Evolutionary conservation across 1,140 invertebrate species (phyloP), one percentile per base, ranked within the genome.

Genomic region (Diorhabda sublineata): DNA sequence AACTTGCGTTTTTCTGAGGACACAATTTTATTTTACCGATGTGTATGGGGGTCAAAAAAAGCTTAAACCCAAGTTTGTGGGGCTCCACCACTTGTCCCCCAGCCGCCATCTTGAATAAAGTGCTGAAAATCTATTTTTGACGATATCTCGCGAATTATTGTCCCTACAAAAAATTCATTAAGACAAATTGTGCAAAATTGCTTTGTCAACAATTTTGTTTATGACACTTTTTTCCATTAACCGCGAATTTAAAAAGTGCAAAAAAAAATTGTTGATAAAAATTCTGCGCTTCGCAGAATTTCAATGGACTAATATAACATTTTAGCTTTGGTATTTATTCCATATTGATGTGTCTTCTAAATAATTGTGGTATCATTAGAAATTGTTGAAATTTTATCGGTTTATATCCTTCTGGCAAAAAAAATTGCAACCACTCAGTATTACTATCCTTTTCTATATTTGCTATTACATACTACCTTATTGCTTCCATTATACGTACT

Each of bases 401-500:
- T 26, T 26, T 26, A 26, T 26, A 26, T 26, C 26, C 0, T 26
- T 26, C 26, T 26, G 26, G 26, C 26, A 26, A 26, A 26, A 26
- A 26, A 26, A 26, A 26, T 26, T 26, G 26, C 26, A 26, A 26
- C 26, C 0, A 26, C 26, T 26, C 26, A 26, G 26, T 26, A 26
- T 26, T 26, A 26, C 26, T 26, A 26, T 26, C 26, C 42, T 45
- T 56, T 42, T 60, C 64, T 47, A 65, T 47, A 57, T 65, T 65
- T 57, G 64, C 64, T 65, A 57, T 65, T 7, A 65, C 52, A 11
- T 41, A 11, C 42, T 44, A 9, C 4, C 44, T 65, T 45, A 65
- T 65, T 65, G 64, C 45, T 57, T 65, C 64, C 52, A 57, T 43
- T 45, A n/a, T 65, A 57, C 64, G 45, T 42, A 42, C 26, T 11